Conservation (phyloP, 2,113 vertebrate species). For the Loxodonta africana region DNA sequence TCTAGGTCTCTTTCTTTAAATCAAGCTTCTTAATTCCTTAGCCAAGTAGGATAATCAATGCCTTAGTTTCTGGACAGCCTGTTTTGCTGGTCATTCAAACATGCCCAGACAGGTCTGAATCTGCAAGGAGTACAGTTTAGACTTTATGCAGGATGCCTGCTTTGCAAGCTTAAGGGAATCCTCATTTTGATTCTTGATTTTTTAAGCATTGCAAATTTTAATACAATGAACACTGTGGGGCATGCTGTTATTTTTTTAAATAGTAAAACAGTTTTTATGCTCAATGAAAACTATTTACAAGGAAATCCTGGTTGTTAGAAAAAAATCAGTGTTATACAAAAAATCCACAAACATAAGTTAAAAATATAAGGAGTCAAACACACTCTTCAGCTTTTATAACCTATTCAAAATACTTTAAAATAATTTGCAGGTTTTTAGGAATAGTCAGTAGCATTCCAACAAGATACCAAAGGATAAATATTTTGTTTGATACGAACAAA, state of each 20-base stretch:
- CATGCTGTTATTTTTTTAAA: conserved; percentile 4
- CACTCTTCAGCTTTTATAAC: not conserved
- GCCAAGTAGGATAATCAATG: not conserved
- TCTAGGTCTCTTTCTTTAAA: not conserved
- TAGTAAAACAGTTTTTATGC: not conserved
- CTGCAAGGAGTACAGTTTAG: not conserved
- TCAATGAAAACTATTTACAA: conserved; percentile 32
- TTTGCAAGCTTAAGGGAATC: not conserved
- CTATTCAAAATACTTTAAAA: conserved; percentile 50
- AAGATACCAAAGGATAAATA: conserved; percentile 3
- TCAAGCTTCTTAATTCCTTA: not conserved
- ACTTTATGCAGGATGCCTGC: not conserved
- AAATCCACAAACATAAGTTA: not conserved
- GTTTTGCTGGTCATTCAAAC: not conserved
- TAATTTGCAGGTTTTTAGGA: not conserved
- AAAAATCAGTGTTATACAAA: not conserved
- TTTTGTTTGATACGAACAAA: not conserved
- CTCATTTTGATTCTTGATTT: not conserved
- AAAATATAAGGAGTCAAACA: not conserved
- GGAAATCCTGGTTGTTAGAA: not conserved
- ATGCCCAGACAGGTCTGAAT: not conserved
- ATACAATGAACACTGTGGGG: not conserved
- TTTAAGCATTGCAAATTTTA: not conserved
- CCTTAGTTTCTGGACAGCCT: not conserved
- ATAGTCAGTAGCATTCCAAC: not conserved